Evolutionary conservation across 2,113 vertebrate genomes (phyloP), one percentile per base, ranked within the genome.

Genomic region (Apus apus): DNA sequence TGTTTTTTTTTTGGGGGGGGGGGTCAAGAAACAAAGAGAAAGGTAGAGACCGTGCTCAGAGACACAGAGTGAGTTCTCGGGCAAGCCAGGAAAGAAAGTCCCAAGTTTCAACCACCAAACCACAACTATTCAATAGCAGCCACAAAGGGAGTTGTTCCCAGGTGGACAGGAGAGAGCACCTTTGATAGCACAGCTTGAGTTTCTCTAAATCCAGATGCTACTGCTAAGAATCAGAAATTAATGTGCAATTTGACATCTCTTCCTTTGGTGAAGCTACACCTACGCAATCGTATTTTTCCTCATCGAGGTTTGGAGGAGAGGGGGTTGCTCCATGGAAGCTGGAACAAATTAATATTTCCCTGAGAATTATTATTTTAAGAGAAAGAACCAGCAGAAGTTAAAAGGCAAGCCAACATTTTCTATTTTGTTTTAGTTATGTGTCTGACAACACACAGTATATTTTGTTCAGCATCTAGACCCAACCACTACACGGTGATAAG

Each of bases 321-420:
- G 60, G 46, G 57, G 29, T 14, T 70, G 88, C 87, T 94, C 72
- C 67, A 7, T n/a, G 68, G 85, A 90, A 95, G 93, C 87, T 95
- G 92, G 92, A 97, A 96, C 92, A 86, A 90, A 96, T 96, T 74
- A 94, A n/a, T 77, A n/a, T 40, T 54, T 87, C 90, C 95, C 76
- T 20, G 45, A 90, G 87, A 77, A 57, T 64, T 95, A 84, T 95
- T 96, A 43, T 95, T 93, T 71, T 75, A 96, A 84, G 85, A 45
- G 75, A n/a, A 67, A 73, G 79, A 79, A 71, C 26, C 75, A 91
- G 75, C 43, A 58, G 62, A 38, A 83, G 82, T 89, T 62, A 91
- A 91, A 94, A 96, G 82, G 87, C 62, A 90, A 96, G 85, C 94
- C 94, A 96, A 71, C 53, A 66, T 46, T 65, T 88, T 80, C 85